Conservation (phyloP, 2,797 vertebrate genomes). For the Etheostoma nigrum region DNA sequence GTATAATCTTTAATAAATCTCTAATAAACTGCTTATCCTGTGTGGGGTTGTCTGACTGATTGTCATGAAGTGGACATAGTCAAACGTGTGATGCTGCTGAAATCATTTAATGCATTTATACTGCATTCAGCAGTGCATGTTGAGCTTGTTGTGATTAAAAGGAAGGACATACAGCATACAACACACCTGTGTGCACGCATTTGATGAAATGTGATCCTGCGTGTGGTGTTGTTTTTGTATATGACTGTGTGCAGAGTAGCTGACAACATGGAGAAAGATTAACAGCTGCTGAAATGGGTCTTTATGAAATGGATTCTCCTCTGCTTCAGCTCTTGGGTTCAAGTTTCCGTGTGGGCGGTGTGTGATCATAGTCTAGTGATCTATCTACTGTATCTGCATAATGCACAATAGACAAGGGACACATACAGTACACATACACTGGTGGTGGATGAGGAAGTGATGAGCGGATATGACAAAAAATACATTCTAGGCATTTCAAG, state of each 20-base stretch:
- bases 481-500: not conserved
- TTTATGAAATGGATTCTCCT: conserved; percentile 14
- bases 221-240: not conserved
- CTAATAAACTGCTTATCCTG: not conserved
- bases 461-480: not conserved
- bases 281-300: conserved; percentile 28
- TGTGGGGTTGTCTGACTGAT: not conserved
- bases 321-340: not conserved
- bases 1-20: no score
- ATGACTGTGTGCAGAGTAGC: not conserved
- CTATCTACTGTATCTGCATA: conserved; percentile 15
- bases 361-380: conserved; percentile 20
- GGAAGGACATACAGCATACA: not conserved
- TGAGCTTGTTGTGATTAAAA: conserved; percentile 5
- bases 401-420: not conserved
- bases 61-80: not conserved
- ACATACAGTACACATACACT: not conserved
- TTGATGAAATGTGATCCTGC: conserved; percentile 1
- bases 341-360: conserved; percentile 23
- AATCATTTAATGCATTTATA: not conserved
- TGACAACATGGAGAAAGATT: conserved; percentile 3
- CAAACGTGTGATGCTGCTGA: not conserved
- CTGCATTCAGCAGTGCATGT: not conserved
- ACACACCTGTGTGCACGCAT: not conserved
- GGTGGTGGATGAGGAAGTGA: not conserved